A percentile compares a stretch with the other conserved stretches of the same genome.
These are phyloP conservation scores for Cyclargus thomasi DNA, from an alignment of 1,140 invertebrate species.

Conservation along the genomic window DNA sequence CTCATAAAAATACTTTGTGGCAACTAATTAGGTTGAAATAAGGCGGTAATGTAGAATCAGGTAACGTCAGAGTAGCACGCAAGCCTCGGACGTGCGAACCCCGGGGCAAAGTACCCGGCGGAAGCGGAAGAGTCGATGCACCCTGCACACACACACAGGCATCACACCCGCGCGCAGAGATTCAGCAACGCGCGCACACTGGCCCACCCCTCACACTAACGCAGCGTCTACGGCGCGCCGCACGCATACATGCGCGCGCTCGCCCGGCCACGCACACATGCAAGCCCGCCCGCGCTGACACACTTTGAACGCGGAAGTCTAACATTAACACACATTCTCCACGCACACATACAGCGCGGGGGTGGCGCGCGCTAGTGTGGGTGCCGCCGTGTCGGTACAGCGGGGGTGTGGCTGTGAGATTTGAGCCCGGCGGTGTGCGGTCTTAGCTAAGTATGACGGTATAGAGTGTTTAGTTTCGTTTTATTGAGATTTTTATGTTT, in stretches of 20 bases:
- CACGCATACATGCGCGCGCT: slow-evolving; percentile 9
- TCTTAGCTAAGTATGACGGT: neutral
- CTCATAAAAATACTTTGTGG: neutral
- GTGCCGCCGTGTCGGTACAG: slow-evolving; percentile 52
- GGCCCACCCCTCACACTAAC: neutral
- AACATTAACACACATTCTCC: slow-evolving; percentile 62
- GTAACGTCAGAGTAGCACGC: slow-evolving; percentile 64
- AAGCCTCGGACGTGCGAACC: slow-evolving; percentile 60
- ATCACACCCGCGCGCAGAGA: neutral
- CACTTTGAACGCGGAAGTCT: slow-evolving; percentile 60
- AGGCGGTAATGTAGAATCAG: slow-evolving; percentile 25
- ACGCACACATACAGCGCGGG: slow-evolving; percentile 36
- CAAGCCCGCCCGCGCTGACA: slow-evolving; percentile 44
- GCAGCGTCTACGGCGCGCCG: neutral
- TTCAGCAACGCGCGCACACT: neutral
- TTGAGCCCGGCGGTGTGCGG: slow-evolving; percentile 35
- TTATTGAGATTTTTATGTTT: neutral
- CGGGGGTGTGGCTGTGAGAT: slow-evolving; percentile 56
- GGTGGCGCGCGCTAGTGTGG: slow-evolving; percentile 38
- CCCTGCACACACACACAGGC: slow-evolving; percentile 42
- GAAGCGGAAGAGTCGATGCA: slow-evolving; percentile 70
- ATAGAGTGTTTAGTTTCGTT: neutral
- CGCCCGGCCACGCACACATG: slow-evolving; percentile 20
- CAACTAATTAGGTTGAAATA: slow-evolving; percentile 28
- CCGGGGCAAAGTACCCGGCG: slow-evolving; percentile 60